Conservation (phyloP, 2,113 vertebrate genomes). For the Chionomys nivalis region DNA sequence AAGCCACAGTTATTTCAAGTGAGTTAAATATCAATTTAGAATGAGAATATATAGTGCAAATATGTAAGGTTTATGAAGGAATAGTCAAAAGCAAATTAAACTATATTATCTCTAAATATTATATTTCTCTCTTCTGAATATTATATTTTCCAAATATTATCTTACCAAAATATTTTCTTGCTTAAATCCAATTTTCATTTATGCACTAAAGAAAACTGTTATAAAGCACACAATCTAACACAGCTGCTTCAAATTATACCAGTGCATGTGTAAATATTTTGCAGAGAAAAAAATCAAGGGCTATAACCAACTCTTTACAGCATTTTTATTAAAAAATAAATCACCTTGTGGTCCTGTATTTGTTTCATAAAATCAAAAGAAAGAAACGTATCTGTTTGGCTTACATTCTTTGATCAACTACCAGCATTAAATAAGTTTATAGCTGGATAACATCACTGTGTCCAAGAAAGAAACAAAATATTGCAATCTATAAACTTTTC, state of each 20-base stretch:
- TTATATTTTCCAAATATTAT: slow-evolving; percentile 82
- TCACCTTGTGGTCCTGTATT: background rate
- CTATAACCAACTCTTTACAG: background rate
- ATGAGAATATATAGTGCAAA: slow-evolving; percentile 77
- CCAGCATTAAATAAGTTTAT: slow-evolving; percentile 57
- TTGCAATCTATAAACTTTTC: background rate
- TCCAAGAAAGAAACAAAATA: background rate
- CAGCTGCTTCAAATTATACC: slow-evolving; percentile 76
- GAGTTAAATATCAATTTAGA: slow-evolving; percentile 81
- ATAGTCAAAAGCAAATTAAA: slow-evolving; percentile 67
- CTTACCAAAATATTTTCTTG: slow-evolving; percentile 76
- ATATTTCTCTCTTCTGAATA: slow-evolving; percentile 81
- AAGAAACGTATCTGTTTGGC: background rate
- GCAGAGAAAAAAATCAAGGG: slow-evolving; percentile 53
- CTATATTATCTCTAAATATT: slow-evolving; percentile 62
- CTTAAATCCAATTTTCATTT: slow-evolving; percentile 77
- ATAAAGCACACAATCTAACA: slow-evolving; percentile 64
- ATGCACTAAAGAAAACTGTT: slow-evolving; percentile 51
- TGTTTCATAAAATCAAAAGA: slow-evolving; percentile 12
- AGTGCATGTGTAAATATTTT: slow-evolving; percentile 35
- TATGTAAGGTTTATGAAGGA: slow-evolving; percentile 66
- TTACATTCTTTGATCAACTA: slow-evolving; percentile 44
- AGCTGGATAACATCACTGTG: background rate
- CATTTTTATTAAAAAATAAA: slow-evolving; percentile 62
- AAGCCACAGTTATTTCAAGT: slow-evolving; percentile 81